Evolutionary conservation across 1,140 invertebrate species (phyloP), one percentile per base, ranked within the genome.

Genomic region (Bombyx mandarina): DNA sequence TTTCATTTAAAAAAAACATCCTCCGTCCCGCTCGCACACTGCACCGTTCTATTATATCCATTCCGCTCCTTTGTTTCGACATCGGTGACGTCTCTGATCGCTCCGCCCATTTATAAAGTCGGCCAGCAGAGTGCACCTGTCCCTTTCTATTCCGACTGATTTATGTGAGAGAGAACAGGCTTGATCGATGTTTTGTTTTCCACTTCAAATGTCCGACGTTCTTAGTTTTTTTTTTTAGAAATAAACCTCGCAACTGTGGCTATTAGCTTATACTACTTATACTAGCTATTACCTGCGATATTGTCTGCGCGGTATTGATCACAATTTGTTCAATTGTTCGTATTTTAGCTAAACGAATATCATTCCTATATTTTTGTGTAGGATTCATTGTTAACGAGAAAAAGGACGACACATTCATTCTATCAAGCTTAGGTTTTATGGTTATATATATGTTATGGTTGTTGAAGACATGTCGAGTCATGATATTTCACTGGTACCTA

Each of bases 61-160:
- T 86, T 84, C 82, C 82, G 63, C 82, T 83, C 79, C 82, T 86
- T 82, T 86, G 80, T 84, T 83, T 79, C 74, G 67, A 74, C 65
- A 60, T 68, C 77, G 82, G 77, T 76, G 77, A 78, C 75, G 76
- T 75, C 77, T 74, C 76, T 75, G 69, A 60, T 69, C 67, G 80
- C 82, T 78, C 80, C 83, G 83, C 83, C 83, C 83, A 85, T 81
- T 84, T 84, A 80, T 85, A 84, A 86, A 82, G 82, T 84, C 82
- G 80, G 78, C 76, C 79, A 72, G 68, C 74, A 69, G 73, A 68
- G 71, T 71, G 75, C 82, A 83, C 78, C 82, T 83, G 82, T 86
- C 83, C 82, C 80, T 79, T 77, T 86, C 83, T 65, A 69, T 73
- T 77, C 72, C 75, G 67, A 61, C 75, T 87, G 82, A 87, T 87